A percentile compares a stretch with the other conserved stretches of the same genome.
Evolutionary conservation across 1,140 invertebrate species (phyloP).

Genomic region (Ostrea edulis): DNA sequence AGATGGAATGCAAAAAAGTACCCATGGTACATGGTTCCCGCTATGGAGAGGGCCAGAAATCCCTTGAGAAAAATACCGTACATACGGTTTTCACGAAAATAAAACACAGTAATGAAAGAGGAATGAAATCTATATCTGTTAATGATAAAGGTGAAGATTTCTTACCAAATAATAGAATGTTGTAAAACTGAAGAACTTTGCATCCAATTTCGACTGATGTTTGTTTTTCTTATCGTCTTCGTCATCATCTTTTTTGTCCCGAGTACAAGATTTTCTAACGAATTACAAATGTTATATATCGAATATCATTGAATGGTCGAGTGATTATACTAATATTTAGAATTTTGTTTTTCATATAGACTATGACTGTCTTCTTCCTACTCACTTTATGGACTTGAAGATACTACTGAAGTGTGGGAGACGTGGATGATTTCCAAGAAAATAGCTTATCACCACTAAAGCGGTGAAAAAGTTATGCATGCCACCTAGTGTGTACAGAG

Average conservation of each 20-base stretch:
- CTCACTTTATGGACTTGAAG: conserved; percentile 67
- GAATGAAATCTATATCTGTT: neutral
- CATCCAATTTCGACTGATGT: conserved; percentile 77
- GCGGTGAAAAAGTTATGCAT: conserved; percentile 76
- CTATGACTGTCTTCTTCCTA: neutral
- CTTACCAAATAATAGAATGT: conserved; percentile 77
- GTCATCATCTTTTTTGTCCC: conserved; percentile 67
- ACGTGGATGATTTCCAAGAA: conserved; percentile 78
- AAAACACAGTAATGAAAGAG: no score
- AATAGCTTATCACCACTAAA: conserved; percentile 78
- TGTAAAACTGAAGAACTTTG: conserved; percentile 76
- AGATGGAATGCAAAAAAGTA: conserved; percentile 80
- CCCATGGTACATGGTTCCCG: conserved; percentile 74
- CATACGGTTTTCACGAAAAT: neutral
- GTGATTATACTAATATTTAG: neutral
- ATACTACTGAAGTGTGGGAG: conserved; percentile 69
- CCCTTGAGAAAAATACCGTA: conserved; percentile 62
- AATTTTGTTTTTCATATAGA: neutral
- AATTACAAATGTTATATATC: neutral
- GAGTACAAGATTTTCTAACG: conserved; percentile 60
- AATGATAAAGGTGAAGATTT: neutral
- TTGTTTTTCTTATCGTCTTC: conserved; percentile 70
- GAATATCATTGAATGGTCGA: neutral
- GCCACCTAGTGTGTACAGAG: conserved; percentile 73
- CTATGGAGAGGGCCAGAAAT: conserved; percentile 75